A percentile compares a stretch with the other conserved stretches of the same genome.
phyloP scores from a whole-genome alignment of 1,140 invertebrate species.

The Drosophila kanapiae region DNA sequence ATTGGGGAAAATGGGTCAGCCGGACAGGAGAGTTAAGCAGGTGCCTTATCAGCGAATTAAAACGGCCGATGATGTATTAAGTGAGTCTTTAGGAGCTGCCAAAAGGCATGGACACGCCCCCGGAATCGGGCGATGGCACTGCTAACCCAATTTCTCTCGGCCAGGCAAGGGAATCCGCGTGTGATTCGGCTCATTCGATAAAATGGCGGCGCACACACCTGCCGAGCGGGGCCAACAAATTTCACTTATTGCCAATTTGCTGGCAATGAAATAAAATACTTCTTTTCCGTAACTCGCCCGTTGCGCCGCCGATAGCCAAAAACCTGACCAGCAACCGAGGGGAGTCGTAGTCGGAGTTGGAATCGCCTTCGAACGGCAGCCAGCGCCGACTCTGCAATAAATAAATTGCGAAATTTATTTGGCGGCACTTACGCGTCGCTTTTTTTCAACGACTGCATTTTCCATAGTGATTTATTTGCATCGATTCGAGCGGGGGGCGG shows the following conservation, averaged over 20 bases:
- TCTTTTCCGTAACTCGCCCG: constrained; percentile 46
- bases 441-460: constrained; percentile 79
- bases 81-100: constrained; percentile 50
- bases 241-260: constrained; percentile 83
- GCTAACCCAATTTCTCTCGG: constrained; percentile 56
- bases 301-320: constrained; percentile 62
- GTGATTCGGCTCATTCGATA: constrained; percentile 32
- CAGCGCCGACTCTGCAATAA: constrained; percentile 65
- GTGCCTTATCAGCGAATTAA: constrained; percentile 46
- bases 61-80: constrained; percentile 48
- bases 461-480: constrained; percentile 79
- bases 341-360: neutral
- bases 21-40: constrained; percentile 14
- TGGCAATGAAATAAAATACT: constrained; percentile 81
- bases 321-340: constrained; percentile 45
- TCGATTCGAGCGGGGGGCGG: constrained; percentile 32
- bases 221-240: constrained; percentile 73
- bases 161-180: constrained; percentile 27
- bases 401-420: constrained; percentile 84
- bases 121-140: constrained; percentile 17
- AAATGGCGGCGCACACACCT: constrained; percentile 60
- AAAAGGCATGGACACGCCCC: constrained; percentile 36
- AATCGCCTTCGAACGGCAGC: constrained; percentile 48
- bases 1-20: constrained; percentile 53
- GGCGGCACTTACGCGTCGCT: constrained; percentile 81